Conservation (phyloP, 2,113 vertebrate genomes). For the Campylomormyrus numenius region DNA sequence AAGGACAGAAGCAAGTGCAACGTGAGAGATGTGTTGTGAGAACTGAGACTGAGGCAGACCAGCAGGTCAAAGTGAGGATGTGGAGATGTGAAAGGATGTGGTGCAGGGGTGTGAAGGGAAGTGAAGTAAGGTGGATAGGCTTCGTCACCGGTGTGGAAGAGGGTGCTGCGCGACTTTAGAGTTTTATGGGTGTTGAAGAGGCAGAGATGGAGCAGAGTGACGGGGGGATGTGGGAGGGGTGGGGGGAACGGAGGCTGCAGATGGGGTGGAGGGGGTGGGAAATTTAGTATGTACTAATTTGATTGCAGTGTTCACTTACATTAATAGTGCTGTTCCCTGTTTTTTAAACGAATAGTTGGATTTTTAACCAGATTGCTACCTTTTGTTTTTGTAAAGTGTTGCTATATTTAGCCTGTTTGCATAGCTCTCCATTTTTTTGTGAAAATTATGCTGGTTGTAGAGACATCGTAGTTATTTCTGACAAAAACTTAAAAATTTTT, state of each 20-base stretch:
- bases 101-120: not conserved
- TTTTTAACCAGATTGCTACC: not conserved
- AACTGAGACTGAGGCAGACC: not conserved
- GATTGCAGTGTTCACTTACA: not conserved
- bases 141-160: not conserved
- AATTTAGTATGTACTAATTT: not conserved
- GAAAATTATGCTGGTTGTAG: not conserved
- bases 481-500: not conserved
- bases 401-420: not conserved
- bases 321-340: not conserved
- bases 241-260: not conserved
- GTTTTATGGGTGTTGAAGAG: conserved; percentile 13
- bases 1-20: not conserved
- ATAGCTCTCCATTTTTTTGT: not conserved
- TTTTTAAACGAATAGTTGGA: not conserved
- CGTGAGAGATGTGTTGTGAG: not conserved
- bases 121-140: not conserved
- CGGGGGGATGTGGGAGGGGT: not conserved
- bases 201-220: not conserved
- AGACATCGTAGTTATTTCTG: not conserved
- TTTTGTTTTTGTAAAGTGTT: not conserved
- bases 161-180: not conserved
- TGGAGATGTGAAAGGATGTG: not conserved
- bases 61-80: not conserved
- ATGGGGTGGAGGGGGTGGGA: not conserved